A percentile compares a stretch with the other conserved stretches of the same genome.
phyloP scores from a whole-genome alignment of 2,888 invertebrate species.

The Spisula solida region DNA sequence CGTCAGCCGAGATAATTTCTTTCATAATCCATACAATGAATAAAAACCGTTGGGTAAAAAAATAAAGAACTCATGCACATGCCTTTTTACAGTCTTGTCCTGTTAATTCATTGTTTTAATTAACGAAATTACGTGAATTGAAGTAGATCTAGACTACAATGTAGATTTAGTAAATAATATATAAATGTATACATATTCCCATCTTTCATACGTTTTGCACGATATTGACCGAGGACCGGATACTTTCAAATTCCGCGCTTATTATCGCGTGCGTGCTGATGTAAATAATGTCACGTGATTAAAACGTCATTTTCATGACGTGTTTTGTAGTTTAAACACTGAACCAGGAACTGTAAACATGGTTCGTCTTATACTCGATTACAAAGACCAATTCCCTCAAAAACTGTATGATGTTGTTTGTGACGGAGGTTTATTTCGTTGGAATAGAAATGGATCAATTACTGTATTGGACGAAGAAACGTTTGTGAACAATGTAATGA shows the following conservation, averaged over 20 bases:
- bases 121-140: too few relatives aligned
- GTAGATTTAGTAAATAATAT: too few relatives aligned
- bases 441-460: conserved; percentile 79
- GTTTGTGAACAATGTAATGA: conserved; percentile 83
- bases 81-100: too few relatives aligned
- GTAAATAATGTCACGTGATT: conserved; percentile 60
- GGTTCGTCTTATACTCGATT: conserved; percentile 73
- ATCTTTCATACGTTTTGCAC: too few relatives aligned
- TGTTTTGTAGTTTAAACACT: not conserved
- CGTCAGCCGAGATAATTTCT: too few relatives aligned
- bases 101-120: too few relatives aligned
- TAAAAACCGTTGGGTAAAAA: too few relatives aligned
- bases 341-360: conserved; percentile 50
- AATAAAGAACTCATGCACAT: too few relatives aligned
- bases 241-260: not conserved
- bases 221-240: too few relatives aligned
- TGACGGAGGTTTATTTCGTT: conserved; percentile 78
- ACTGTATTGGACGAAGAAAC: conserved; percentile 75
- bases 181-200: too few relatives aligned
- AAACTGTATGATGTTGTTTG: conserved; percentile 81
- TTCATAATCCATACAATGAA: too few relatives aligned
- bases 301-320: conserved; percentile 49
- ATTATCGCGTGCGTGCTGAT: conserved; percentile 31
- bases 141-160: too few relatives aligned
- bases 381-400: conserved; percentile 80